Percentiles rank a stretch among this genome's conserved stretches.
phyloP scores from a whole-genome alignment of 2,888 invertebrate species.

The Thymelicus lineola region DNA sequence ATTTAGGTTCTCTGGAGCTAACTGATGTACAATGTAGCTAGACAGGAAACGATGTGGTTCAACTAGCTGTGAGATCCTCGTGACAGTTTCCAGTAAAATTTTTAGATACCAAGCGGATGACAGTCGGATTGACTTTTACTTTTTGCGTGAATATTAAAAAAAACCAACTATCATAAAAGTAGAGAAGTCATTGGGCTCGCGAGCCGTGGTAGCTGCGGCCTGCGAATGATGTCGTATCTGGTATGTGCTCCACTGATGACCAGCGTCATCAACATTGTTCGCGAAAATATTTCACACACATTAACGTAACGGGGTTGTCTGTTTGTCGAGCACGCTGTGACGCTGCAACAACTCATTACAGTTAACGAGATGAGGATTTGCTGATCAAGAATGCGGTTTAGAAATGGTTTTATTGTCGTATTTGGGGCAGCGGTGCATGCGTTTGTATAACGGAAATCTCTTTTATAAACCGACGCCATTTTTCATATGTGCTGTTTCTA shows the following conservation, averaged over 20 bases:
- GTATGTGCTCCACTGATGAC: neutral
- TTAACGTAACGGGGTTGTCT: slow-evolving; percentile 13
- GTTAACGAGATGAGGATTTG: slow-evolving; percentile 5
- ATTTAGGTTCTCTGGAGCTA: no score
- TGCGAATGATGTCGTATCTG: no score
- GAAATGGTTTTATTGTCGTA: slow-evolving; percentile 6
- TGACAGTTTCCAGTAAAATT: no score
- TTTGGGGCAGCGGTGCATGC: neutral
- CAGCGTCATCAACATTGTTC: slow-evolving; percentile 9
- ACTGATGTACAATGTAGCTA: no score
- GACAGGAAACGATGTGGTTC: no score
- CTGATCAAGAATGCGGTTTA: slow-evolving; percentile 3
- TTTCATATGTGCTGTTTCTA: neutral
- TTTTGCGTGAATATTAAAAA: no score
- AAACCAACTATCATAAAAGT: no score
- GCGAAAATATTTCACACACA: slow-evolving; percentile 23
- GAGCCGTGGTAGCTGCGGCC: no score
- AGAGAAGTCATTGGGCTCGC: no score
- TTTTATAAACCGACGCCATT: neutral
- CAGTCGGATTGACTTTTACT: no score
- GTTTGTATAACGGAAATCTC: neutral
- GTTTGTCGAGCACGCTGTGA: neutral
- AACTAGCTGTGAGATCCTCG: no score
- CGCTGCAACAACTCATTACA: slow-evolving; percentile 3
- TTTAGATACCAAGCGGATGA: no score